Percentiles rank a stretch among this genome's conserved stretches.
These are phyloP conservation scores for Deilephila elpenor DNA, from an alignment of 2,888 invertebrate species.

Conservation along the genomic window DNA sequence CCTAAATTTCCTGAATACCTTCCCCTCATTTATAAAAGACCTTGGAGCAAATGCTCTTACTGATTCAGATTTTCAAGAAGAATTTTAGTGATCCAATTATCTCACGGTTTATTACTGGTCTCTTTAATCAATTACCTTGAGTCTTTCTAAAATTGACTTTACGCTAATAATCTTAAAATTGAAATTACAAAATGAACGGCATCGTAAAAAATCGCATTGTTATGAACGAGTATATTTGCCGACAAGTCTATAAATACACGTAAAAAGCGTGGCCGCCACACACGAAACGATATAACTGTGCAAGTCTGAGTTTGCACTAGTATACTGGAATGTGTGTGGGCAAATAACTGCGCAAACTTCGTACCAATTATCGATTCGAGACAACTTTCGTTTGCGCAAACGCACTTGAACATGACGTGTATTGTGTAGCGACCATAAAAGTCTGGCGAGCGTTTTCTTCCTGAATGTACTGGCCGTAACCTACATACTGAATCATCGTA, in stretches of 20 bases:
- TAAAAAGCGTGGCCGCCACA: background rate
- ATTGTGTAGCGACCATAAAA: background rate
- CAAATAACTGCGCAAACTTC: too few species aligned
- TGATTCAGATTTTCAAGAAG: background rate
- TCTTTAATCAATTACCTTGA: background rate
- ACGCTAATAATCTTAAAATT: background rate
- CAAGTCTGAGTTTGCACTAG: too few species aligned
- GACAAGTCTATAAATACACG: slow-evolving; percentile 13
- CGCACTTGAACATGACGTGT: too few species aligned
- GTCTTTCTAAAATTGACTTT: background rate
- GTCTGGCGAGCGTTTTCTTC: slow-evolving; percentile 28
- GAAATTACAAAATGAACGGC: background rate
- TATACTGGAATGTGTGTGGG: too few species aligned
- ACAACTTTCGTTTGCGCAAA: too few species aligned
- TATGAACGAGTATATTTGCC: background rate
- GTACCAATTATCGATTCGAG: too few species aligned
- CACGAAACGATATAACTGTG: too few species aligned
- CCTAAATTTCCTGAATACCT: background rate
- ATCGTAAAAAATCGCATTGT: background rate
- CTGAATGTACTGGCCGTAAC: slow-evolving; percentile 20
- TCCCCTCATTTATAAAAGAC: background rate
- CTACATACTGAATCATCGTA: slow-evolving; percentile 25
- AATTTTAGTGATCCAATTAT: background rate
- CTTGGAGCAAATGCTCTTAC: background rate
- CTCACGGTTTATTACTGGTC: background rate